phyloP scores from a whole-genome alignment of 2,113 vertebrate species.

The Terrapene triunguis region DNA sequence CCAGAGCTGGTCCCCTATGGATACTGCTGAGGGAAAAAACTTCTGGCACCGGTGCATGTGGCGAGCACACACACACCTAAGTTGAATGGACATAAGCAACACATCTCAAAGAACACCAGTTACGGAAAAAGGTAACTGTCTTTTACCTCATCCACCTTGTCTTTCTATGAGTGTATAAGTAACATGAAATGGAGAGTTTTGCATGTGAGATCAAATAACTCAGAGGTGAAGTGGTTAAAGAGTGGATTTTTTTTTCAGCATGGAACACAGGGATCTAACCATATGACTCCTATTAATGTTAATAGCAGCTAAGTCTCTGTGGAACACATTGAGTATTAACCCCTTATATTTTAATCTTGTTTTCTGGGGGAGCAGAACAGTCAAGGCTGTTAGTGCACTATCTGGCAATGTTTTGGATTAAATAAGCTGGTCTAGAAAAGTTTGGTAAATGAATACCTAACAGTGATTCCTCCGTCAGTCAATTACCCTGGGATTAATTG shows the following conservation, averaged over 20 bases:
- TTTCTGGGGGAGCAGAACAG: background rate
- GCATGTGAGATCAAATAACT: background rate
- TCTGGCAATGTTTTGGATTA: background rate
- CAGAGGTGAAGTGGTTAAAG: background rate
- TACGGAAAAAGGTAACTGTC: no score
- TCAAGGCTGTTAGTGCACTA: background rate
- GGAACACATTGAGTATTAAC: background rate
- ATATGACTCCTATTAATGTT: background rate
- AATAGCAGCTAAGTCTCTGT: slow-evolving; percentile 16
- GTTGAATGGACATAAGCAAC: no score
- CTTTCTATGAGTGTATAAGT: background rate
- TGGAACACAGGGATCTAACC: background rate
- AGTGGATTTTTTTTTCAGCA: background rate
- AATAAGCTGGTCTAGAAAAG: background rate
- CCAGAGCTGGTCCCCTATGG: no score
- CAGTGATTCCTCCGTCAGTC: background rate
- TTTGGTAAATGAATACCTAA: background rate
- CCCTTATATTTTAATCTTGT: background rate
- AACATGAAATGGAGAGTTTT: background rate
- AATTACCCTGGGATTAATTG: slow-evolving; percentile 31
- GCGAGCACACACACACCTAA: no score
- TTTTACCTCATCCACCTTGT: background rate
- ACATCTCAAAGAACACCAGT: no score
- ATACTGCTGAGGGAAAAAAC: no score
- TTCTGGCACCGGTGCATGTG: no score